Conservation (phyloP, 2,797 vertebrate genomes). For the Rhinatrema bivittatum region DNA sequence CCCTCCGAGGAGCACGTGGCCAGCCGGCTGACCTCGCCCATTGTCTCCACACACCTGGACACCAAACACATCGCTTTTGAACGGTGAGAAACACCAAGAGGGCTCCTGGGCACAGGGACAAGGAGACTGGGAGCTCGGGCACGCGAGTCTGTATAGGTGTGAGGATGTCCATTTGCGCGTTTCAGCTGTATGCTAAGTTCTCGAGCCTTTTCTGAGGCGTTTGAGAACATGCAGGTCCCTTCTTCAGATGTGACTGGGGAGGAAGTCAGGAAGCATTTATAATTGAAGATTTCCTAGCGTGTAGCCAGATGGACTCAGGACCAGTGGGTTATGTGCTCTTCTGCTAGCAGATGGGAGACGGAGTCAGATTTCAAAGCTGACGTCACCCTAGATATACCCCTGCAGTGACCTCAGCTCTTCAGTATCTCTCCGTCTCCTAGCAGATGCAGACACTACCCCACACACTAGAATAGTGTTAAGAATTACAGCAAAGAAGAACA, state of each 20-base stretch:
- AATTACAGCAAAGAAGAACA: too few relatives aligned
- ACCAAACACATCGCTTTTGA: slow-evolving; percentile 91
- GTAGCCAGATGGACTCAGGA: too few relatives aligned
- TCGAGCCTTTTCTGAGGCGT: neutral
- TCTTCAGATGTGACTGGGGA: neutral
- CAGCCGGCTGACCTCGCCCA: slow-evolving; percentile 82
- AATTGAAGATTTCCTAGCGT: too few relatives aligned
- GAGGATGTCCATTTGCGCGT: neutral
- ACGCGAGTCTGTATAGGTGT: rapidly evolving
- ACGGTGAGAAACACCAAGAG: too few relatives aligned
- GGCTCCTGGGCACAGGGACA: neutral
- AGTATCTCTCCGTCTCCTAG: too few relatives aligned
- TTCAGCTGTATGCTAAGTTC: neutral
- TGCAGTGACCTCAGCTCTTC: too few relatives aligned
- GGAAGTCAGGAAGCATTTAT: neutral
- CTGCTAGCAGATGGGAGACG: too few relatives aligned
- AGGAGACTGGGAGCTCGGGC: neutral
- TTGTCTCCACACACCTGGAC: slow-evolving; percentile 91
- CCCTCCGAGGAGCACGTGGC: slow-evolving; percentile 88
- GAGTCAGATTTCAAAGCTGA: too few relatives aligned
- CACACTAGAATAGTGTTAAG: too few relatives aligned
- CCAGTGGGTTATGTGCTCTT: too few relatives aligned
- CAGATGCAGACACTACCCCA: too few relatives aligned
- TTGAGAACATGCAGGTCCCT: neutral
- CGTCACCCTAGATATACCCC: too few relatives aligned